Percentiles rank a stretch among this genome's conserved stretches.
Conservation (phyloP, 2,888 invertebrate species). For the Formica aserva region DNA sequence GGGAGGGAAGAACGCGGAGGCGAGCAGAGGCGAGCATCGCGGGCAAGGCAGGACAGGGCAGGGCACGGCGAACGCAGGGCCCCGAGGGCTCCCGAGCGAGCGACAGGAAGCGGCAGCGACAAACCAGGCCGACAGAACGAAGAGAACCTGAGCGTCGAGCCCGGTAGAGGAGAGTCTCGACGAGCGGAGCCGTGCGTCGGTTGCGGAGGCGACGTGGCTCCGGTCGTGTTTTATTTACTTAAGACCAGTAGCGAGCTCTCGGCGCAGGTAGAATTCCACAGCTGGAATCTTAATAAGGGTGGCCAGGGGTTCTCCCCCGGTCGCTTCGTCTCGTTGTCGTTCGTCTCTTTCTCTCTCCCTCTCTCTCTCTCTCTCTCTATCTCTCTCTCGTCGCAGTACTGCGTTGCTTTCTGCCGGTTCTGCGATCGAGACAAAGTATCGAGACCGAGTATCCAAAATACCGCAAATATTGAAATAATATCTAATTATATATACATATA, state of each 20-base stretch:
- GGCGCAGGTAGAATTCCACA: conserved; percentile 85
- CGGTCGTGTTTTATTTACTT: conserved; percentile 85
- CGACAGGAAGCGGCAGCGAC: conserved; percentile 56
- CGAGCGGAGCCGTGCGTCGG: conserved; percentile 63
- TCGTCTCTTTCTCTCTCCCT: conserved; percentile 4
- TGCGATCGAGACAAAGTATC: not conserved
- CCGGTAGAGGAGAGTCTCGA: conserved; percentile 37
- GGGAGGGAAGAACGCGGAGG: conserved; percentile 29
- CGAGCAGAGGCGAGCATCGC: conserved; percentile 45
- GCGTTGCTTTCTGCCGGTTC: not conserved
- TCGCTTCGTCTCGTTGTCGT: conserved; percentile 29
- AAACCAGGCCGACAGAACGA: conserved; percentile 38
- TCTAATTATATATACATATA: not conserved
- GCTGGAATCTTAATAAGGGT: conserved; percentile 86
- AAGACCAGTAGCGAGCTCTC: conserved; percentile 85
- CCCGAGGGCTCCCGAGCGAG: conserved; percentile 59
- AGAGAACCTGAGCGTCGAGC: conserved; percentile 40
- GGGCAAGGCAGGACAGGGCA: conserved; percentile 43
- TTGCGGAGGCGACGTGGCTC: conserved; percentile 80
- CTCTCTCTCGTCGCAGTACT: not conserved
- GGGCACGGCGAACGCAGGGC: conserved; percentile 47
- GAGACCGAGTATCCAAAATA: not conserved
- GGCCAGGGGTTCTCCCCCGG: conserved; percentile 83
- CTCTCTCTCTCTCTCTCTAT: conserved; percentile 14
- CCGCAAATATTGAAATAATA: not conserved